Percentiles rank a stretch among this genome's conserved stretches.
phyloP scores from a whole-genome alignment of 2,888 invertebrate species.

The Cerastis rubricosa region DNA sequence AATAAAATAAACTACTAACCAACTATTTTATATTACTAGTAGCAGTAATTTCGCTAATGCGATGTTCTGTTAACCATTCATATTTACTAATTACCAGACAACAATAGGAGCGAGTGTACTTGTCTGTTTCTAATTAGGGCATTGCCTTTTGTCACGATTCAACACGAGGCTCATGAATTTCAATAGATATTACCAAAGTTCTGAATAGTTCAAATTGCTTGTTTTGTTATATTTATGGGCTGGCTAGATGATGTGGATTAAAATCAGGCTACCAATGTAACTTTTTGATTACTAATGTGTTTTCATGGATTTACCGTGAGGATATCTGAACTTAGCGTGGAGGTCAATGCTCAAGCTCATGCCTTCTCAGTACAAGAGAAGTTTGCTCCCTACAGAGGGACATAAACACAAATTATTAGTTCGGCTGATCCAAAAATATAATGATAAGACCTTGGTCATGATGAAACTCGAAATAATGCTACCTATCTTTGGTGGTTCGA shows the following conservation, averaged over 20 bases:
- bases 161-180: slow-evolving; percentile 58
- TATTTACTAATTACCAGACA: slow-evolving; percentile 50
- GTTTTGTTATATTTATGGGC: neutral
- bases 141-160: slow-evolving; percentile 68
- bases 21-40: neutral
- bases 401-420: neutral
- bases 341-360: neutral
- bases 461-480: neutral
- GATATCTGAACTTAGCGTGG: neutral
- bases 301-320: neutral
- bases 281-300: neutral
- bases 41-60: slow-evolving; percentile 21
- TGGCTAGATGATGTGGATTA: neutral
- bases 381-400: neutral
- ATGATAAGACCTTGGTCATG: neutral
- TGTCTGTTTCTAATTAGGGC: slow-evolving; percentile 66
- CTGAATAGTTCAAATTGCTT: slow-evolving; percentile 11
- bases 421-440: neutral
- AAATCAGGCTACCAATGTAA: neutral
- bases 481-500: neutral
- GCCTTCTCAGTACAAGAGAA: neutral
- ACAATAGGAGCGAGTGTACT: slow-evolving; percentile 60
- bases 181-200: slow-evolving; percentile 33
- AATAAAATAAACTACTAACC: neutral
- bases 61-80: slow-evolving; percentile 26